phyloP scores from a whole-genome alignment of 2,888 invertebrate species.

The Cactoblastis cactorum region DNA sequence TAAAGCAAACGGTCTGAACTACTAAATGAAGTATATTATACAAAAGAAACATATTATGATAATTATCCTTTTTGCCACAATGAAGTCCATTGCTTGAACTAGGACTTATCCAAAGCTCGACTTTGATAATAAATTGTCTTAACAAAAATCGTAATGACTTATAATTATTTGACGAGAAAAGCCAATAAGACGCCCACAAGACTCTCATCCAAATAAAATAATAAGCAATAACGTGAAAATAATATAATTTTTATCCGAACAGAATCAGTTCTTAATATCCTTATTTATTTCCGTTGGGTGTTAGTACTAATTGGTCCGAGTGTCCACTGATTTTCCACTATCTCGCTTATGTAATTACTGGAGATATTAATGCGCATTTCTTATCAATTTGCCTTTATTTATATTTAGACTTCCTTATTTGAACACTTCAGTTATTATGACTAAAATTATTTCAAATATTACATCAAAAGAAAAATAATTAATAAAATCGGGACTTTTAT shows the following conservation, averaged over 20 bases:
- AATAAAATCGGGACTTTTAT: no score
- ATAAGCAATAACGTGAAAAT: constrained; percentile 24
- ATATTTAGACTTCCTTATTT: not conserved
- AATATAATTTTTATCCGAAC: constrained; percentile 60
- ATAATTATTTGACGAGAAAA: not conserved
- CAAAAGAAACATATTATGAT: no score
- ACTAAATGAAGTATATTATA: no score
- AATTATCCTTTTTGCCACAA: no score
- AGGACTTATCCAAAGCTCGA: no score
- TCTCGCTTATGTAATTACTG: constrained; percentile 60
- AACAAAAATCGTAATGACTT: not conserved
- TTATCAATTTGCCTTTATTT: constrained; percentile 20
- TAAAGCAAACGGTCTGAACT: no score
- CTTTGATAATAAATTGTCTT: no score
- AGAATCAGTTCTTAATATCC: constrained; percentile 59
- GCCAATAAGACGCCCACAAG: constrained; percentile 19
- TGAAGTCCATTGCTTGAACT: no score
- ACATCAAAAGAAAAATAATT: not conserved
- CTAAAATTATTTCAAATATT: not conserved
- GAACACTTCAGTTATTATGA: not conserved
- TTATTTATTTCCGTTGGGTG: constrained; percentile 76
- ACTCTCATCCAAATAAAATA: not conserved
- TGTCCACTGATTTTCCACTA: constrained; percentile 71
- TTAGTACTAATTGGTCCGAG: constrained; percentile 70
- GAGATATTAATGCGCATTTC: constrained; percentile 49